These are phyloP conservation scores for Clupea harengus DNA, from an alignment of 2,113 vertebrate genomes.

Conservation along the genomic window DNA sequence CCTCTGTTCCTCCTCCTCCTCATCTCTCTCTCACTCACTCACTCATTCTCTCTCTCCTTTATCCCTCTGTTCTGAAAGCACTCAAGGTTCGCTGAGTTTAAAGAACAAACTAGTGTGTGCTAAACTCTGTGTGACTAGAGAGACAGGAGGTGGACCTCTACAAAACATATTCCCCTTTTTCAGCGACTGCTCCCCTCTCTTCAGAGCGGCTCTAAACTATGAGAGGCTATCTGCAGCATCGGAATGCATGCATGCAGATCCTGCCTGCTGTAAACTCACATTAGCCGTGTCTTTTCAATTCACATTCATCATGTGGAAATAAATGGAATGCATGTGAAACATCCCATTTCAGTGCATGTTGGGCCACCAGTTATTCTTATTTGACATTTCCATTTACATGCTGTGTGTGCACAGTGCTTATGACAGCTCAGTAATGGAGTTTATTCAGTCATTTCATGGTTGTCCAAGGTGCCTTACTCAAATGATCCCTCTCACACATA, in stretches of 20 bases:
- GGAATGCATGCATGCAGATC: background rate
- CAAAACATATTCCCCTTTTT: background rate
- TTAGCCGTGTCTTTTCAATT: background rate
- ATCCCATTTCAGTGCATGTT: background rate
- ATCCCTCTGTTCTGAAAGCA: background rate
- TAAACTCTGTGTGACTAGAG: background rate
- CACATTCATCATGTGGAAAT: background rate
- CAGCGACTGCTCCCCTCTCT: background rate
- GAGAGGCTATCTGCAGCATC: background rate
- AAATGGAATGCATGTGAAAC: background rate
- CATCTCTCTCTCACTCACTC: conserved; percentile 32
- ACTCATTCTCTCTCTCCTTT: background rate
- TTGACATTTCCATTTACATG: background rate
- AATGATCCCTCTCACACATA: background rate
- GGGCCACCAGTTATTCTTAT: background rate
- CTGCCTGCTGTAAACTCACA: background rate
- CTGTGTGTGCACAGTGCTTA: background rate
- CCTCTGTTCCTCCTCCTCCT: conserved; percentile 28
- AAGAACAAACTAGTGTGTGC: background rate
- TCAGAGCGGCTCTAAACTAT: background rate
- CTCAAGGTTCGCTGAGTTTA: background rate
- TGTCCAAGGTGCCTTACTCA: background rate
- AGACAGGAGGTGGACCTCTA: background rate
- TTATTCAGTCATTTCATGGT: background rate
- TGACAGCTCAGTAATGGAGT: background rate